These are phyloP conservation scores for Oreochromis aureus DNA, from an alignment of 2,113 vertebrate species.

Conservation along the genomic window DNA sequence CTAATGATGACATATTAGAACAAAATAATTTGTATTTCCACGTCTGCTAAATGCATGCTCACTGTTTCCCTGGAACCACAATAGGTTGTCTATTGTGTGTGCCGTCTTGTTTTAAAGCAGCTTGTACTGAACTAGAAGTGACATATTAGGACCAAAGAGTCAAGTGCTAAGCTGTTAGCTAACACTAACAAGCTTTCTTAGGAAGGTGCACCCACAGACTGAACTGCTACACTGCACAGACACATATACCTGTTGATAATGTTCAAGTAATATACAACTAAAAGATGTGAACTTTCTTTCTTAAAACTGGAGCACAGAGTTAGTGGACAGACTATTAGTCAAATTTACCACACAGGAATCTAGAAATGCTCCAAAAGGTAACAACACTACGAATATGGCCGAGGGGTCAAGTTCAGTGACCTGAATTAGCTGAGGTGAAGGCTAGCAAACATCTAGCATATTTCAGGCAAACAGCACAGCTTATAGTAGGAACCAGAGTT, in stretches of 20 bases:
- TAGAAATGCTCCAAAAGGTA: not conserved
- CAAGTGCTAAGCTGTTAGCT: not conserved
- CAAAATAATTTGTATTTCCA: not conserved
- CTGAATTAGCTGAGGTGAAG: not conserved
- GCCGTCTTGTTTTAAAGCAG: not conserved
- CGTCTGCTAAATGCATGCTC: not conserved
- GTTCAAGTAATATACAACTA: not conserved
- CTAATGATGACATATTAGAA: not conserved
- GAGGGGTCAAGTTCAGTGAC: accelerated
- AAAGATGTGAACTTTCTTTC: not conserved
- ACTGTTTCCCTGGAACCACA: not conserved
- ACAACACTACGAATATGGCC: accelerated
- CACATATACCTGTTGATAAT: not conserved
- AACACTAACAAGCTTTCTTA: not conserved
- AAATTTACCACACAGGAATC: not conserved
- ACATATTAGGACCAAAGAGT: not conserved
- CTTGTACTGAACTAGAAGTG: not conserved
- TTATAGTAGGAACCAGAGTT: not conserved
- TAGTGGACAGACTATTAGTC: not conserved
- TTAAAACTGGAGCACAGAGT: not conserved
- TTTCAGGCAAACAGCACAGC: not conserved
- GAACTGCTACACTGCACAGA: not conserved
- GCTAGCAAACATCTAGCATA: not conserved
- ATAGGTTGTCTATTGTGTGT: accelerated
- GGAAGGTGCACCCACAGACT: not conserved